Base-by-base conservation (phyloP, 1,140 invertebrate species). In the Anagrus nilaparvatae region DNA sequence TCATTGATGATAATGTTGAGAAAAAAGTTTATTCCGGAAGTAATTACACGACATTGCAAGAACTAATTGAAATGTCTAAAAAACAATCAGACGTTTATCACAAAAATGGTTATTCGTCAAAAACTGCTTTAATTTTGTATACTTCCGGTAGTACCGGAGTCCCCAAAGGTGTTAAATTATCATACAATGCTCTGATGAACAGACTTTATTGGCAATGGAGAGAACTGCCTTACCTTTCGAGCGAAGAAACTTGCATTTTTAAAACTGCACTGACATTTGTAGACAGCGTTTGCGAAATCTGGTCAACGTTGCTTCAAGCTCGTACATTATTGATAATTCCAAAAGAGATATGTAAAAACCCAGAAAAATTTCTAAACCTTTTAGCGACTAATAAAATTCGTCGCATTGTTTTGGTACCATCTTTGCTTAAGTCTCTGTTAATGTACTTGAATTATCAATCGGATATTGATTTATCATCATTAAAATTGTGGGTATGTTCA, bases 131-230 rank as follows among this genome's bases (percentile, higher is more conserved):
- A 12, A 79, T 94, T 27, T 69, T 92, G 4, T 95, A 94, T 54
- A 96, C 91, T 32, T 94, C 89, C 32, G 91, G 92, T 25, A 93
- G 89, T 57, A 94, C 90, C 8, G 92, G 91, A 30, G 70, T 84
- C 28, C 90, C 91, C 3, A 95, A 95, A 78, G 91, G 82, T 12
- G 89, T 93, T 2, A 75, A 87, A 49, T 60, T 95, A 5, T 77
- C 84, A 0, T 87, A 93, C 54, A 71, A 70, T n/a, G 78, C 80
- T 0, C 71, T 88, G 6, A 64, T 87, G 48, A 90, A 90, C 52
- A 76, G 88, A 5, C 60, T 92, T 4, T 71, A 74, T 51, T 92
- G 88, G 88, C 87, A 91, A 60, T 90, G 87, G 78, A 67, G 74
- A 8, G 72, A 71, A 1, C 79, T 90, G 50, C 85, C 87, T 0